phyloP scores from a whole-genome alignment of 2,113 vertebrate species.

The Rana temporaria region DNA sequence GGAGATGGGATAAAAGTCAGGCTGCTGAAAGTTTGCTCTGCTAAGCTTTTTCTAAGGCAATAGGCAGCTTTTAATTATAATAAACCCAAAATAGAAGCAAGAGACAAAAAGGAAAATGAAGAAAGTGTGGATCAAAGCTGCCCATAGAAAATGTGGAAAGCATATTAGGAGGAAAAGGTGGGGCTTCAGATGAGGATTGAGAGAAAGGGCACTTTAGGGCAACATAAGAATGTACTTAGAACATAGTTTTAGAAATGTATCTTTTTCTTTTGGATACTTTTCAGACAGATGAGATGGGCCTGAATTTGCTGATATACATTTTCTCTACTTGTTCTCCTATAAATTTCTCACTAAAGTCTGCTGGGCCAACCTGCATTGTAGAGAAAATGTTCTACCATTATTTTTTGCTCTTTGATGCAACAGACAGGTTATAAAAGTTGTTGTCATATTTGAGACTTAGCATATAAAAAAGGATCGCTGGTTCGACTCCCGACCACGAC shows the following conservation, averaged over 20 bases:
- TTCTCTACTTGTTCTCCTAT: too few relatives aligned
- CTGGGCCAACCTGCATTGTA: too few relatives aligned
- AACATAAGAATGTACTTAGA: background rate
- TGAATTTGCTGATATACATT: too few relatives aligned
- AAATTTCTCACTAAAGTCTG: too few relatives aligned
- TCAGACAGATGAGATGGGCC: too few relatives aligned
- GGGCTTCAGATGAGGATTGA: background rate
- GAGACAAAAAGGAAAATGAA: conserved; percentile 22
- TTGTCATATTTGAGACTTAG: too few relatives aligned
- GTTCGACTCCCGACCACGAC: too few relatives aligned
- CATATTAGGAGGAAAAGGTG: conserved; percentile 20
- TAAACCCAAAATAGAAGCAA: conserved; percentile 45
- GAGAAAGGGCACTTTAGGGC: background rate
- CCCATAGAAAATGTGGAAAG: conserved; percentile 19
- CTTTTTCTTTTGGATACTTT: too few relatives aligned
- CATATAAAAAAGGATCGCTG: too few relatives aligned
- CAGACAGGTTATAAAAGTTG: too few relatives aligned
- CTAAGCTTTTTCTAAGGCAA: conserved; percentile 14
- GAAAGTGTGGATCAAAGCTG: conserved; percentile 35
- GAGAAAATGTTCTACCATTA: too few relatives aligned
- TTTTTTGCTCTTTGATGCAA: too few relatives aligned
- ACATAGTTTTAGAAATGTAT: background rate
- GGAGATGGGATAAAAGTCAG: conserved; percentile 19
- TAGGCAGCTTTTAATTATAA: conserved; percentile 39
- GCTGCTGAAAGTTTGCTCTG: background rate